Base-by-base conservation (phyloP, 2,113 vertebrate species). In the Oryzias woworae region DNA sequence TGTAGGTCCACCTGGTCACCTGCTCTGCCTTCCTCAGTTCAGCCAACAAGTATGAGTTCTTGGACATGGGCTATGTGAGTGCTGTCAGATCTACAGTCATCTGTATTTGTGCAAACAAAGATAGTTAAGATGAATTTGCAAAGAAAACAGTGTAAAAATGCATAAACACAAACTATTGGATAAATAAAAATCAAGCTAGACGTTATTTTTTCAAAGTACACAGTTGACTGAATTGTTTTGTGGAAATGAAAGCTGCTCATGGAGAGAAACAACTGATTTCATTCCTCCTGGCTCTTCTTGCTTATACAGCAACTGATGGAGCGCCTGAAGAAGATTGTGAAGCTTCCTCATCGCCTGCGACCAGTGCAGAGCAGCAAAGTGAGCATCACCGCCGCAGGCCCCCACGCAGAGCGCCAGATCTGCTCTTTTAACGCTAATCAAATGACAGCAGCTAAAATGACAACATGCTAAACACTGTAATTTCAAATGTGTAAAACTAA, bases 31-130 rank as follows among this genome's bases (percentile, higher is more conserved):
- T 97, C 78, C 93, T 96, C 83, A 95, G 93, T 85, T 93, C 93
- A 0, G 96, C 95, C 61, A 98, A 92, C 90, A 97, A 95, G 87
- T 95, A 93, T 0, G 95, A 98, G 75, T 97, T 97, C 80, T 80
- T 97, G 83, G 95, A 96, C 73, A 91, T 98, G 87, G 95, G 95
- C 58, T 96, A 97, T 0, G 96, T 96, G 90, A 95, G 95, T 95
- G 72, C 28, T 22, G 36, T 10, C 5, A 53, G 7, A 23, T 12
- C 26, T 52, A 24, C 13, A 0, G 8, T 23, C 4, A 28, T 10
- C 43, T 23, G 45, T 7, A 8, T 47, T 5, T 6, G n/a, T 6
- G 15, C n/a, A n/a, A 10, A 12, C 12, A 12, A 10, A n/a, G 7
- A 12, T 3, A 10, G n/a, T n/a, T 48, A 20, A 16, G 5, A 47